Evolutionary conservation across 2,888 invertebrate genomes (phyloP).

Genomic region (Stegophylla sp.): DNA sequence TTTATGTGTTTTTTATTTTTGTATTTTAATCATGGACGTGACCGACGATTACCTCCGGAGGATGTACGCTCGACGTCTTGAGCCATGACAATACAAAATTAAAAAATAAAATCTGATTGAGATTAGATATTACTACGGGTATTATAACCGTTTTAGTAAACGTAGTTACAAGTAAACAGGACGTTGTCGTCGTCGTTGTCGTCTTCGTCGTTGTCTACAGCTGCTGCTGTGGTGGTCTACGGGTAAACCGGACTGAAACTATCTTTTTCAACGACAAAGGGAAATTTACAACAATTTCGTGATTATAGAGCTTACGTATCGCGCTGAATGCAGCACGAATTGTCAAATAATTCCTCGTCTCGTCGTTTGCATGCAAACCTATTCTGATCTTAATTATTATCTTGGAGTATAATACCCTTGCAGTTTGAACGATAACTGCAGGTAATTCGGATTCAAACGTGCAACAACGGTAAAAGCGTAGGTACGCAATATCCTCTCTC

Average conservation of each 20-base stretch:
- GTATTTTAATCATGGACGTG: constrained; percentile 31
- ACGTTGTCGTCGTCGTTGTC: not conserved
- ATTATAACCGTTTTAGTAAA: constrained; percentile 8
- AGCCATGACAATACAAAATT: constrained; percentile 39
- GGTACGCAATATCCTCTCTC: no score
- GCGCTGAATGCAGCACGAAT: not conserved
- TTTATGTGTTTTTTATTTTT: not conserved
- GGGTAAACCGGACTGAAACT: not conserved
- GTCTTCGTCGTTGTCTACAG: not conserved
- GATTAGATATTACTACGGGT: not conserved
- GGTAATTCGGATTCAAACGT: not conserved
- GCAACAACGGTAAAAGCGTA: no score
- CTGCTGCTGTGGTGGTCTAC: not conserved
- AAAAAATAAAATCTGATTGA: constrained; percentile 36
- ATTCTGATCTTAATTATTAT: constrained; percentile 26
- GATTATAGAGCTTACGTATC: not conserved
- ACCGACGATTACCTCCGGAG: constrained; percentile 26
- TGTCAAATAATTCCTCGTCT: constrained; percentile 10
- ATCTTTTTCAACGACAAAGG: constrained; percentile 1
- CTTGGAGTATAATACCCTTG: constrained; percentile 17
- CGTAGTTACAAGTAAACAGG: constrained; percentile 3
- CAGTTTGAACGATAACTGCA: not conserved
- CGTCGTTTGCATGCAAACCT: not conserved
- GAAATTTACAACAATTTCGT: constrained; percentile 18
- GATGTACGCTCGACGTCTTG: constrained; percentile 35